Evolutionary conservation across 2,888 invertebrate species (phyloP), one percentile per base, ranked within the genome.

Genomic region (Meteorus cinctellus): DNA sequence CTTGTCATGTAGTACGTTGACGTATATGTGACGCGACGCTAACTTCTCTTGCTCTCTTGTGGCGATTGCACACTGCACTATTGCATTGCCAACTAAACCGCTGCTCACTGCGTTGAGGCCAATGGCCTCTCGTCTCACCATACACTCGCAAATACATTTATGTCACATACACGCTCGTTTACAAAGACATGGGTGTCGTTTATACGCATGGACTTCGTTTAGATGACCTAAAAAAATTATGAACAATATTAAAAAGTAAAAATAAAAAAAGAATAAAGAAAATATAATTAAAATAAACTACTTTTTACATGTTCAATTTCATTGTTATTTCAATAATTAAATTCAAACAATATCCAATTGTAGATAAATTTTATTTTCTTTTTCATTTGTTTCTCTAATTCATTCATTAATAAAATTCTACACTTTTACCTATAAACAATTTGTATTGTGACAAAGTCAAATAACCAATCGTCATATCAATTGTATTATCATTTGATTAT

Each of bases 41-140:
- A 27, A 67, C 36, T 41, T 48, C 48, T 2, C 41, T n/a, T 48
- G 29, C 19, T 69, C 69, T 72, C 36, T 71, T 69, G 31, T 76
- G 77, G 79, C 79, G 77, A 79, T 84, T 85, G 85, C 85, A 85
- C 86, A 84, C 85, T 83, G 85, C 85, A 84, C 84, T 84, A 85
- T 85, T 82, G 83, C 82, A 82, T 80, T 80, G 81, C 62, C 76
- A 77, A 75, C 55, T 48, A 16, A 48, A 41, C 41, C 41, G 41
- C 41, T 65, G 70, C 68, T 69, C 67, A 59, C 8, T 63, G 51
- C 62, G 48, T 55, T 29, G 73, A 79, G 85, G 85, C 82, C 84
- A 85, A 82, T 82, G 85, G 81, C 86, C 85, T 84, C 82, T 79
- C 60, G 74, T 51, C 63, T 74, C 63, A 51, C 68, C 59, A 29